Percentiles rank a stretch among this genome's conserved stretches.
Evolutionary conservation across 1,140 invertebrate species (phyloP).

Genomic region (Panagrolaimus sp.): DNA sequence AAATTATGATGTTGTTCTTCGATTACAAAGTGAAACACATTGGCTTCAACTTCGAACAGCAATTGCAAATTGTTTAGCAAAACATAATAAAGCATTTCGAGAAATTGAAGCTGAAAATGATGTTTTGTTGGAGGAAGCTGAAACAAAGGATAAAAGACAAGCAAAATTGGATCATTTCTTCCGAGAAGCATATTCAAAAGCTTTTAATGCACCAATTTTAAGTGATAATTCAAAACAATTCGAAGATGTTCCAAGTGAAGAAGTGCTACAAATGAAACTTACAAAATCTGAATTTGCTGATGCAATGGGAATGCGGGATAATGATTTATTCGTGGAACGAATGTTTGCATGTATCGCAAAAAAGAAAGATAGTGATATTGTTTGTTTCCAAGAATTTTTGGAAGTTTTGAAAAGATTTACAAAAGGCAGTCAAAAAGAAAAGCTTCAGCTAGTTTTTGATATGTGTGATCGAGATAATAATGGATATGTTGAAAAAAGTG

Average conservation of each 20-base stretch:
- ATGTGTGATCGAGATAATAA: conserved; percentile 97
- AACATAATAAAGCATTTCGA: conserved; percentile 28
- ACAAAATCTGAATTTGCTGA: conserved; percentile 93
- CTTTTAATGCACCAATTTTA: conserved; percentile 49
- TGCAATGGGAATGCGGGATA: conserved; percentile 88
- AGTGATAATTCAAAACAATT: conserved; percentile 34
- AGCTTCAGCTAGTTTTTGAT: conserved; percentile 89
- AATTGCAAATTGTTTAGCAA: conserved; percentile 21
- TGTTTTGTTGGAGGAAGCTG: conserved; percentile 82
- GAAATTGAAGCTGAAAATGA: conserved; percentile 67
- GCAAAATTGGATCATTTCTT: conserved; percentile 94
- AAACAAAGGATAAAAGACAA: conserved; percentile 88
- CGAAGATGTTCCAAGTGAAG: conserved; percentile 40
- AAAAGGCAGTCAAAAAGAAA: conserved; percentile 83
- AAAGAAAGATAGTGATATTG: conserved; percentile 67
- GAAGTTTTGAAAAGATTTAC: conserved; percentile 68
- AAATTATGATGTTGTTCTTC: conserved; percentile 81
- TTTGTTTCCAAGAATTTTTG: conserved; percentile 84
- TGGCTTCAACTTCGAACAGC: conserved; percentile 75
- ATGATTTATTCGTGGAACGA: conserved; percentile 93
- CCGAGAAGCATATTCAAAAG: conserved; percentile 82
- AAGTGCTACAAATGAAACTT: conserved; percentile 61
- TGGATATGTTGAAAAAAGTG: conserved; percentile 86
- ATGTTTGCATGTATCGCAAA: conserved; percentile 99
- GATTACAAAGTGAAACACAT: conserved; percentile 75